phyloP scores from a whole-genome alignment of 2,888 invertebrate species.

The Leptinotarsa haldemani region DNA sequence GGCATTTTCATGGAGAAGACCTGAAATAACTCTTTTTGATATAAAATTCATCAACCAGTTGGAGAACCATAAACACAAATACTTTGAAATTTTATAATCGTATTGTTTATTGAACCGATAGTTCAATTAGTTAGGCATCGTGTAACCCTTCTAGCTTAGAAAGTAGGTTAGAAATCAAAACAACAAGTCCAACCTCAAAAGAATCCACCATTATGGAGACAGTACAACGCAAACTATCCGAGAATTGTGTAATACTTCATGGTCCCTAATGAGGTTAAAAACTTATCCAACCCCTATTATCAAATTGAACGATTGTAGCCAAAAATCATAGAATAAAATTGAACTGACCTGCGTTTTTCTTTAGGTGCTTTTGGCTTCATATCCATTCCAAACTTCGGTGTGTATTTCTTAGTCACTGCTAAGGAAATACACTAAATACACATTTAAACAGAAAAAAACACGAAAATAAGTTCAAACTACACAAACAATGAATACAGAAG shows the following conservation, averaged over 20 bases:
- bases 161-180: conserved; percentile 12
- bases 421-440: conserved; percentile 60
- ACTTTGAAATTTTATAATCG: no score
- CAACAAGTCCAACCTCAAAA: conserved; percentile 7
- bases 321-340: conserved; percentile 27
- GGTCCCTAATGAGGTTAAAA: background rate
- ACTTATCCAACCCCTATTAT: background rate
- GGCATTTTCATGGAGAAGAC: no score
- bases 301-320: background rate
- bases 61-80: no score
- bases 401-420: conserved; percentile 65
- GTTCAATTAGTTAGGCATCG: background rate
- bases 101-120: no score
- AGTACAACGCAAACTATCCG: background rate
- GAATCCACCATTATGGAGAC: background rate
- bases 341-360: conserved; percentile 78
- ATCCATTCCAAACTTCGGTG: conserved; percentile 55
- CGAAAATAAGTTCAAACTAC: conserved; percentile 38
- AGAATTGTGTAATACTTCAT: background rate
- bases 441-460: conserved; percentile 39
- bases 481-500: conserved; percentile 14
- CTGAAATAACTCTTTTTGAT: no score
- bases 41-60: no score
- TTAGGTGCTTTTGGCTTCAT: conserved; percentile 66
- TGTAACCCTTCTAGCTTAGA: background rate